phyloP scores from a whole-genome alignment of 1,140 invertebrate species.

The Drosophila grimshawi region DNA sequence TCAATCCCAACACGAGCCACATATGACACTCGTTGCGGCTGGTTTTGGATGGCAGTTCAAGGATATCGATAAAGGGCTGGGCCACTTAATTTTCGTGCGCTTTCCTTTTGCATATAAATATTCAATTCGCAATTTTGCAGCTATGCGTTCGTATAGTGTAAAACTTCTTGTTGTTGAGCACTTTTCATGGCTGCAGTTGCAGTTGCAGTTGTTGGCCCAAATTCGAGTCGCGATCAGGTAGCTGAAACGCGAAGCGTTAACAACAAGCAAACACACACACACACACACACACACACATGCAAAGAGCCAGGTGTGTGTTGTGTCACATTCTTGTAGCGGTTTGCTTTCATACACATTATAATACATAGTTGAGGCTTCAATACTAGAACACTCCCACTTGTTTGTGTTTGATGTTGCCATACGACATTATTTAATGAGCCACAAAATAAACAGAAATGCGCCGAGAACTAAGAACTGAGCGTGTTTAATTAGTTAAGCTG shows the following conservation, averaged over 20 bases:
- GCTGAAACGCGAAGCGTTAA: conserved; percentile 6
- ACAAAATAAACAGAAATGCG: not conserved
- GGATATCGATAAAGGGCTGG: conserved; percentile 70
- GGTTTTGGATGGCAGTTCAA: conserved; percentile 66
- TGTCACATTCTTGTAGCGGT: conserved; percentile 27
- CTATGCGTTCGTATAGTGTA: conserved; percentile 52
- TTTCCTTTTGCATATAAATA: conserved; percentile 1
- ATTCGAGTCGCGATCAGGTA: conserved; percentile 37
- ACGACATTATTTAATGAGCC: conserved; percentile 31
- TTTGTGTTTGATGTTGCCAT: not conserved
- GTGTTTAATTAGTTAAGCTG: conserved; percentile 46
- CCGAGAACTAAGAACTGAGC: conserved; percentile 14
- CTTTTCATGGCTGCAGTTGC: conserved; percentile 24
- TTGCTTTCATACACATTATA: not conserved
- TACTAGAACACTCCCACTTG: not conserved
- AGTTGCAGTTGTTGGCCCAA: conserved; percentile 19
- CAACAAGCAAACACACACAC: conserved; percentile 5
- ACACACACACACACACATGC: not conserved
- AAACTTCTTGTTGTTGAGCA: not conserved
- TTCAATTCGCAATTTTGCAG: conserved; percentile 28
- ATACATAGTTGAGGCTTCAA: no score
- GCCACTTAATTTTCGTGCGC: conserved; percentile 52
- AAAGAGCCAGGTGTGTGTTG: not conserved
- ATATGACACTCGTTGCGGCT: conserved; percentile 58
- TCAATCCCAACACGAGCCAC: conserved; percentile 34